These are phyloP conservation scores for Perizoma flavofasciatum DNA, from an alignment of 2,888 invertebrate species.

Conservation along the genomic window DNA sequence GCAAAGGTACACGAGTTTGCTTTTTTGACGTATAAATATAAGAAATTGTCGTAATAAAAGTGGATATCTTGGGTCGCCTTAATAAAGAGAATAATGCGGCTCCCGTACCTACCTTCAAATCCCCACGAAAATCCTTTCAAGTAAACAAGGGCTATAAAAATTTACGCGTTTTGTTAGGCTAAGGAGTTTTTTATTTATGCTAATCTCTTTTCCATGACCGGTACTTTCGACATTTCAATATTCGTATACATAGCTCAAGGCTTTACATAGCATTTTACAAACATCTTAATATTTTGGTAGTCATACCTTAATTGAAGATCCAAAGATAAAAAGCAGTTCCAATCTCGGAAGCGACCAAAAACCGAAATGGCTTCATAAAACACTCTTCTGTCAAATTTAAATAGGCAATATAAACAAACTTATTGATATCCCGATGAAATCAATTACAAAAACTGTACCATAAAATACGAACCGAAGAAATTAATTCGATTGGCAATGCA, in stretches of 20 bases:
- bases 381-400: conserved; percentile 18
- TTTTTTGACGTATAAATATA: conserved; percentile 70
- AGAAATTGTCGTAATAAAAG: conserved; percentile 62
- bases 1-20: conserved; percentile 69
- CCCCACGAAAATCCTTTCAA: conserved; percentile 45
- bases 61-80: conserved; percentile 55
- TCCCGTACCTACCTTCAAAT: conserved; percentile 42
- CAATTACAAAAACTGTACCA: conserved; percentile 77
- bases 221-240: conserved; percentile 6
- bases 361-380: conserved; percentile 31
- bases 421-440: conserved; percentile 67
- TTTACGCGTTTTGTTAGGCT: conserved; percentile 26
- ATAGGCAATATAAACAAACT: conserved; percentile 47
- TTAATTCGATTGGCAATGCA: conserved; percentile 81
- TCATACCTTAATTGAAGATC: no score
- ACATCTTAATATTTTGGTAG: no score
- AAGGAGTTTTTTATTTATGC: conserved; percentile 17
- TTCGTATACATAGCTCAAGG: no score
- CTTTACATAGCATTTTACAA: no score
- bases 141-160: conserved; percentile 47
- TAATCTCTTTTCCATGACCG: conserved; percentile 15
- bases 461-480: conserved; percentile 74
- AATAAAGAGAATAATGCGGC: conserved; percentile 51
- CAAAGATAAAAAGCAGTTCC: no score
- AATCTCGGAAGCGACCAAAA: no score